Conservation (phyloP, 2,888 invertebrate genomes). For the Biston betularia region DNA sequence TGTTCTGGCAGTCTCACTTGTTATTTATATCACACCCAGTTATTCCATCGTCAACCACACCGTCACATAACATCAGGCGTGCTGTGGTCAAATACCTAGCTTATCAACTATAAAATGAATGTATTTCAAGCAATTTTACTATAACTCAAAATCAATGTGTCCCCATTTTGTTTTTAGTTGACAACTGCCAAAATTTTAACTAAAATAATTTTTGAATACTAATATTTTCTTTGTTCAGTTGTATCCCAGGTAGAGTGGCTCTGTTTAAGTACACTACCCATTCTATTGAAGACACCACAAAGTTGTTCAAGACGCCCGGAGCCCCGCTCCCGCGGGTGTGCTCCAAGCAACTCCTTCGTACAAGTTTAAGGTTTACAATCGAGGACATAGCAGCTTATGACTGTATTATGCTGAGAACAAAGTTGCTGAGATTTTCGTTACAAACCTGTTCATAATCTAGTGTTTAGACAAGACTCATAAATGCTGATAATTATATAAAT, state of each 20-base stretch:
- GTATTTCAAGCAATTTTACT: too few relatives aligned
- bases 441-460: conserved; percentile 23
- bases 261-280: conserved; percentile 43
- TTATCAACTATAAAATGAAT: too few relatives aligned
- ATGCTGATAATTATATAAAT: too few relatives aligned
- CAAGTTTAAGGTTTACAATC: conserved; percentile 40
- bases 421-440: conserved; percentile 32
- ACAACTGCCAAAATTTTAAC: background rate
- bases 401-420: conserved; percentile 38
- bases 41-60: too few relatives aligned
- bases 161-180: too few relatives aligned
- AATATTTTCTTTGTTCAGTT: conserved; percentile 8
- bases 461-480: conserved; percentile 9
- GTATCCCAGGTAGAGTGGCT: conserved; percentile 24
- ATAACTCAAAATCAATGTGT: too few relatives aligned
- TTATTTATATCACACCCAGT: too few relatives aligned
- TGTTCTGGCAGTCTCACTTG: too few relatives aligned
- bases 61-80: too few relatives aligned
- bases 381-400: conserved; percentile 43
- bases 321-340: conserved; percentile 40
- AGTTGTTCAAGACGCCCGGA: conserved; percentile 35
- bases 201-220: background rate
- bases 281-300: conserved; percentile 44
- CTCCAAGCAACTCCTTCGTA: conserved; percentile 36
- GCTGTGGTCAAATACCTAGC: too few relatives aligned